Percentiles rank a stretch among this genome's conserved stretches.
Evolutionary conservation across 2,797 vertebrate genomes (phyloP).

Genomic region (Melanogrammus aeglefinus): DNA sequence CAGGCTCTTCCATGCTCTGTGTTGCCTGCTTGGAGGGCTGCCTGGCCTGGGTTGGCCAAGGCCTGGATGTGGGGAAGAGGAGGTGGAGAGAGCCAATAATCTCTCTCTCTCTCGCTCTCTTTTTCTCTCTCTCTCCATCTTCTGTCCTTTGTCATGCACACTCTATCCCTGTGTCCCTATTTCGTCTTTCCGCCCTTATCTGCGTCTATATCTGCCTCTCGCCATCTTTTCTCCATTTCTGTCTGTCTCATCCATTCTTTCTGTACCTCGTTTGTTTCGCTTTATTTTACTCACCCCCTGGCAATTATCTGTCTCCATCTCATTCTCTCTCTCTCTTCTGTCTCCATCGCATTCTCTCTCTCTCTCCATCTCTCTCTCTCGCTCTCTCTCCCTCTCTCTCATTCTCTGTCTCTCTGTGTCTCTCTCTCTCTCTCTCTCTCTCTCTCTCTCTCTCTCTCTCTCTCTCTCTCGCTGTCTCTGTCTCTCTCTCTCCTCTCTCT

Average conservation of each 20-base stretch:
- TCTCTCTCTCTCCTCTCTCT: not conserved
- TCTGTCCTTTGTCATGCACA: not conserved
- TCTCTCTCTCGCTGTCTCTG: not conserved
- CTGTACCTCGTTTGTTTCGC: not conserved
- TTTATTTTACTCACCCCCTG: not conserved
- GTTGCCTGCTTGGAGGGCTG: not conserved
- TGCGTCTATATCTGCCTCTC: not conserved
- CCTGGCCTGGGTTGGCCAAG: not conserved
- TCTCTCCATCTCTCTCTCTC: not conserved
- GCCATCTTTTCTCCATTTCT: not conserved
- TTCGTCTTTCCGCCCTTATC: not conserved
- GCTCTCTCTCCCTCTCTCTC: not conserved
- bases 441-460: not conserved
- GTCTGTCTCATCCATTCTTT: not conserved
- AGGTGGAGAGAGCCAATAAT: not conserved
- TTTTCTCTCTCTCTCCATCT: not conserved
- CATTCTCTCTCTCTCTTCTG: not conserved
- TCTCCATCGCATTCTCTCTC: not conserved
- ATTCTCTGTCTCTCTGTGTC: too few relatives aligned
- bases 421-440: not conserved
- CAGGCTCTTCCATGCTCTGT: not conserved
- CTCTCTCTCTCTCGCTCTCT: too few relatives aligned
- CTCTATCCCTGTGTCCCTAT: not conserved
- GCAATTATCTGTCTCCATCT: too few relatives aligned
- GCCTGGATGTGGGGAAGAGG: not conserved